Evolutionary conservation across 2,888 invertebrate genomes (phyloP), one percentile per base, ranked within the genome.

Genomic region (Nemoura dubitans): DNA sequence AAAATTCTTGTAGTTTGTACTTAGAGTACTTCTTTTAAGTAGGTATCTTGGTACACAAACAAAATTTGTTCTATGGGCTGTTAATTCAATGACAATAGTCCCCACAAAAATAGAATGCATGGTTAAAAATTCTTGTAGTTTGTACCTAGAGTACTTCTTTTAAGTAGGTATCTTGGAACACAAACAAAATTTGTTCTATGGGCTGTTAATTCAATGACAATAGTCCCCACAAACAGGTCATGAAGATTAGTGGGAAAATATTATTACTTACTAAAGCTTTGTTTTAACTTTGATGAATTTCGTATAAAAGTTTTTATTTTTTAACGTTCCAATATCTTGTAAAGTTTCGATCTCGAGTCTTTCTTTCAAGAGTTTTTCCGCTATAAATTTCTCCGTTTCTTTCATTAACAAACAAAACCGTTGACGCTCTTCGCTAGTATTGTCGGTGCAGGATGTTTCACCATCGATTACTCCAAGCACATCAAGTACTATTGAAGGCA

Each of bases 261-360:
- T 7, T 5, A 28, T 14, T 28, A 96, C 98, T 95, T 94, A 98
- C 98, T 98, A 99, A 90, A 99, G 93, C 92, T 98, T 98, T 84
- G 99, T 99, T 93, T 99, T 99, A 87, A 98, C 96, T 94, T 98
- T 98, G 90, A 99, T 98, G 92, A 98, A 98, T 91, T 98, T 98
- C 82, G 97, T 97, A 91, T 97, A 97, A 92, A 97, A 97, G 89
- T 95, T 96, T 91, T 96, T 96, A 90, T 97, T 97, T 90, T 96
- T 96, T 85, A 99, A 93, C 88, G 97, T 96, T 29, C 97, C 97
- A 88, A 97, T 96, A 93, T 97, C 98, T 91, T 98, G 97, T 59
- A 98, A 92, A 0, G 98, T 97, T 89, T 99, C 98, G 90, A 97
- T 96, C 92, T 99, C 98, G 89, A 99, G 91, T 88, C 98, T 93